phyloP scores from a whole-genome alignment of 2,113 vertebrate genomes.

The Choloepus hoffmanni region DNA sequence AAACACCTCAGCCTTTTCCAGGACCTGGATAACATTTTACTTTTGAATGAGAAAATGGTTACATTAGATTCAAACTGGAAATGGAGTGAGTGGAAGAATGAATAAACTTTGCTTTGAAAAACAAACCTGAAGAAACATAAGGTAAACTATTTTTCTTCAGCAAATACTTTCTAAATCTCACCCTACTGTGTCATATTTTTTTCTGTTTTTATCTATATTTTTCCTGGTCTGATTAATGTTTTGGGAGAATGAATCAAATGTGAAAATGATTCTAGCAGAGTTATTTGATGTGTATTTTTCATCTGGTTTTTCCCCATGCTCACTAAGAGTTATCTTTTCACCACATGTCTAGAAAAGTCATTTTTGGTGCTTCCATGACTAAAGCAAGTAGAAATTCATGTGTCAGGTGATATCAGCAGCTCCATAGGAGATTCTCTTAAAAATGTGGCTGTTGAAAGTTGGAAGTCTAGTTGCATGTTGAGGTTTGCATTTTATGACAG shows the following conservation, averaged over 20 bases:
- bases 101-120: not conserved
- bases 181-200: not conserved
- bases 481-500: not conserved
- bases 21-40: slow-evolving; percentile 24
- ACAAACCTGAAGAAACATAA: not conserved
- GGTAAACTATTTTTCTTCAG: not conserved
- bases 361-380: not conserved
- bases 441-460: not conserved
- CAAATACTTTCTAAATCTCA: slow-evolving; percentile 35
- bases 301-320: not conserved
- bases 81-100: not conserved
- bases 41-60: slow-evolving; percentile 16
- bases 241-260: not conserved
- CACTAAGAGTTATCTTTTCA: not conserved
- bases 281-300: not conserved
- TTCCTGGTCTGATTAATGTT: not conserved
- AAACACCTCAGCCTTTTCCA: not conserved
- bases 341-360: not conserved
- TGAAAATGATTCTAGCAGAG: not conserved
- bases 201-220: not conserved
- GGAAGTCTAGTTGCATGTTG: not conserved
- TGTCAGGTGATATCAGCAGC: not conserved
- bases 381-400: not conserved
- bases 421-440: not conserved
- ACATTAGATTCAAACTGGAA: slow-evolving; percentile 14